Evolutionary conservation across 2,797 vertebrate species (phyloP), one percentile per base, ranked within the genome.

Genomic region (Pseudochirops corinnae): DNA sequence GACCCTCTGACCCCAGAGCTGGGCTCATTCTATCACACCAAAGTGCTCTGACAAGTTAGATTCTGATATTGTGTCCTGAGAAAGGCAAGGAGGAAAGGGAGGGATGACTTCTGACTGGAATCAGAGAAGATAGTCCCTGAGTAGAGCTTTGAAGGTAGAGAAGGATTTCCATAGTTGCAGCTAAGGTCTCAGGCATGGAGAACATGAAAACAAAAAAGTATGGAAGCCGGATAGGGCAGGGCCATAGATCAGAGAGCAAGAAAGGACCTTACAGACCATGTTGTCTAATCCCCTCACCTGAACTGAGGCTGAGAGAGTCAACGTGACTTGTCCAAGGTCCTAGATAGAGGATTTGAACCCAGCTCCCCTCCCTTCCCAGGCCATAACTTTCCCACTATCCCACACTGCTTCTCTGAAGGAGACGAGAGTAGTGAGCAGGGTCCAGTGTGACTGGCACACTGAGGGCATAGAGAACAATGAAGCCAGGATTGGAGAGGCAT

Each of bases 361-460:
- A 74, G 62, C 13, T n/a, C 5, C 0, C 92, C 93, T 33, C 11
- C 39, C 0, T 57, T 95, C 95, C 94, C 94, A 94, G 57, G 95
- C 56, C 33, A 18, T 46, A 53, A 60, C 95, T 95, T n/a, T 94
- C 93, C 90, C 52, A 18, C 56, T 29, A 10, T 13, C 18, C 57
- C 74, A 4, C 31, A 62, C 60, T 33, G 60, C 60, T 62, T 62
- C 60, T 62, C 58, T 29, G 58, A 62, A 33, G 12, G 29, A 62
- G 60, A 33, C 0, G 60, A 33, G 60, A 93, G 95, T 90, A 95
- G 93, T 74, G 74, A 60, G 82, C 74, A 55, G 7, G 55, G 94
- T 94, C 90, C 92, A 1, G 31, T 82, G 90, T 96, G 93, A 95
- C 96, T 96, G 95, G 87, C 93, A 93, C 96, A 94, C 95, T 92